Evolutionary conservation across 2,888 invertebrate genomes (phyloP), one percentile per base, ranked within the genome.

Genomic region (Aporophyla lueneburgensis): DNA sequence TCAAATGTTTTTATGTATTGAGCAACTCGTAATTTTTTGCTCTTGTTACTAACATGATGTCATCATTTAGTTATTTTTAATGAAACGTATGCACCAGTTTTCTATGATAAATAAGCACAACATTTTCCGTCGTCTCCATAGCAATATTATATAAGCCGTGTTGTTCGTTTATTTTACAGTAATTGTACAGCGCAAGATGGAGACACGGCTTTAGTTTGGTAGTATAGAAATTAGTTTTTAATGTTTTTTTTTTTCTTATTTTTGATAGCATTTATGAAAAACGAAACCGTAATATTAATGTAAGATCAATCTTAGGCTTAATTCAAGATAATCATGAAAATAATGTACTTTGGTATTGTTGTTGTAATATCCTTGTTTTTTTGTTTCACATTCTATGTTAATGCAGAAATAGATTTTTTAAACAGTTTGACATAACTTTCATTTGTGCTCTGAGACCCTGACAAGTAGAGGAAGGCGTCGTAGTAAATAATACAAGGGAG

Each of bases 341-440:
- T 70, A 74, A 80, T 78, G 72, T 88, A 81, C 81, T 87, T 83
- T 75, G 71, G 74, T 79, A 81, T 80, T 78, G 87, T 90, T 91
- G 86, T 90, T 90, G 85, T 85, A 88, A 88, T 86, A 88, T 88
- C 78, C 63, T 80, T 84, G 79, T 72, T 83, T 87, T 87, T 90
- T 88, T 88, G 80, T 89, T 91, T 89, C 69, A 86, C 82, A 87
- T 89, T 90, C 85, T 91, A 86, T 89, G 88, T 88, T 84, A 85
- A 86, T 89, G 87, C 87, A 90, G 77, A 88, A 92, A 85, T 91
- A 91, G 88, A 87, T 88, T 91, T 91, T 91, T 90, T 87, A 87
- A 90, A 85, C 86, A 89, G 86, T 89, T 87, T 51, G 6, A 73
- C 49, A 27, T 43, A 72, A 72, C 83, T 92, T 91, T 91, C 66